Percentiles rank a stretch among this genome's conserved stretches.
phyloP scores from a whole-genome alignment of 2,797 vertebrate species.

The Enteromius trimaculatus region DNA sequence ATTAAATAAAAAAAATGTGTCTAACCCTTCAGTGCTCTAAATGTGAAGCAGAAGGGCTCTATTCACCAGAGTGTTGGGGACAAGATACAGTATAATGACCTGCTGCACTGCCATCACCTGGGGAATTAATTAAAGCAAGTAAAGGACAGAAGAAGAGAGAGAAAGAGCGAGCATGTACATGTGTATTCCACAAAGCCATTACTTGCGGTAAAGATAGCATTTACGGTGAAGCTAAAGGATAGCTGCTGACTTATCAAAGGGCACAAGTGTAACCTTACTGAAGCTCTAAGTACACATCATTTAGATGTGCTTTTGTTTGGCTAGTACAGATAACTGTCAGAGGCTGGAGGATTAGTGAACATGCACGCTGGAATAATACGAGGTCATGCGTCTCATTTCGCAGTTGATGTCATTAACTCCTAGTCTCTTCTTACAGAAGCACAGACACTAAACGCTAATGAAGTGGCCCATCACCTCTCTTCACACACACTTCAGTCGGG shows the following conservation, averaged over 20 bases:
- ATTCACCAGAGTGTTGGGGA: conserved; percentile 60
- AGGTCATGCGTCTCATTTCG: conserved; percentile 32
- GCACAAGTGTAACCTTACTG: conserved; percentile 22
- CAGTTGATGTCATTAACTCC: conserved; percentile 43
- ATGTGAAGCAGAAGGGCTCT: conserved; percentile 34
- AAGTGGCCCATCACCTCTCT: conserved; percentile 45
- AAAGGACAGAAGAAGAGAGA: conserved; percentile 30
- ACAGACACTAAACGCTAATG: conserved; percentile 53
- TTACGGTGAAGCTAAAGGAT: conserved; percentile 29
- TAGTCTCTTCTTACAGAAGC: conserved; percentile 39
- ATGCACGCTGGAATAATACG: conserved; percentile 6
- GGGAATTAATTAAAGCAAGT: conserved; percentile 76
- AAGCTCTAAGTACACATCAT: conserved; percentile 36
- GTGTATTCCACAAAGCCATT: conserved; percentile 22
- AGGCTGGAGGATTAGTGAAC: conserved; percentile 31
- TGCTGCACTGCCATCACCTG: conserved; percentile 68
- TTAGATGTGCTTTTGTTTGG: conserved; percentile 47
- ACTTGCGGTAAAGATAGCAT: conserved; percentile 14
- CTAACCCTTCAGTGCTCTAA: background rate
- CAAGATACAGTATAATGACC: conserved; percentile 69
- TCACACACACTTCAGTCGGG: conserved; percentile 36
- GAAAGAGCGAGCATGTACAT: conserved; percentile 32
- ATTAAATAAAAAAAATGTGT: background rate
- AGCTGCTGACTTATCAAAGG: conserved; percentile 37
- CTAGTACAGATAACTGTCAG: conserved; percentile 35